Percentiles rank a stretch among this genome's conserved stretches.
phyloP scores from a whole-genome alignment of 2,797 vertebrate species.

The Pseudochromis fuscus region DNA sequence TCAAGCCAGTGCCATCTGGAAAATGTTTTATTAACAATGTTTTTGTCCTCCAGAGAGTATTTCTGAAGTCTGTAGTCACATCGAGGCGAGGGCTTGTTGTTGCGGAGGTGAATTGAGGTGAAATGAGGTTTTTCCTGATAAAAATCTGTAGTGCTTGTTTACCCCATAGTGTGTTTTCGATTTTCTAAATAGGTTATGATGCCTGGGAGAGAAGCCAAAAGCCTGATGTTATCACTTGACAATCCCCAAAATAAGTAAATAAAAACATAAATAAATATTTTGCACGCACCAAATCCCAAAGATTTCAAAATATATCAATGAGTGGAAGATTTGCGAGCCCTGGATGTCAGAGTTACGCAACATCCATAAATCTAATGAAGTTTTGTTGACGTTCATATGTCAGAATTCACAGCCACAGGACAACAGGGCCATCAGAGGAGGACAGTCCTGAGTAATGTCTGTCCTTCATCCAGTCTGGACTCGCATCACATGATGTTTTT shows the following conservation, averaged over 20 bases:
- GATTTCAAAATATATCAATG: neutral
- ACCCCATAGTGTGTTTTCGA: neutral
- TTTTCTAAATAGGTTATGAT: neutral
- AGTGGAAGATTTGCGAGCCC: neutral
- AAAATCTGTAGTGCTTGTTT: too few species aligned
- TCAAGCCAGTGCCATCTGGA: neutral
- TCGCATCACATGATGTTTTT: constrained; percentile 65
- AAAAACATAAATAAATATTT: neutral
- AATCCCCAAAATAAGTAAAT: neutral
- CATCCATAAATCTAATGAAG: constrained; percentile 35
- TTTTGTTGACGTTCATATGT: constrained; percentile 45
- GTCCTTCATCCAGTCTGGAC: constrained; percentile 48
- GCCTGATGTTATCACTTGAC: neutral
- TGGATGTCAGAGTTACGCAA: constrained; percentile 23
- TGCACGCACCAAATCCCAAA: neutral
- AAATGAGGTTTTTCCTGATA: too few species aligned
- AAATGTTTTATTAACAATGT: constrained; percentile 1
- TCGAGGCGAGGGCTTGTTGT: neutral
- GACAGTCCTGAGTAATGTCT: constrained; percentile 70
- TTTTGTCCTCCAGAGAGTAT: neutral
- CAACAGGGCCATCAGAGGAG: constrained; percentile 46
- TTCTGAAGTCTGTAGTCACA: neutral
- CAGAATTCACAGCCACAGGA: constrained; percentile 62
- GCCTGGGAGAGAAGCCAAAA: neutral
- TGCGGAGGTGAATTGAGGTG: constrained; percentile 1